phyloP scores from a whole-genome alignment of 2,888 invertebrate species.

The Dryobota labecula region DNA sequence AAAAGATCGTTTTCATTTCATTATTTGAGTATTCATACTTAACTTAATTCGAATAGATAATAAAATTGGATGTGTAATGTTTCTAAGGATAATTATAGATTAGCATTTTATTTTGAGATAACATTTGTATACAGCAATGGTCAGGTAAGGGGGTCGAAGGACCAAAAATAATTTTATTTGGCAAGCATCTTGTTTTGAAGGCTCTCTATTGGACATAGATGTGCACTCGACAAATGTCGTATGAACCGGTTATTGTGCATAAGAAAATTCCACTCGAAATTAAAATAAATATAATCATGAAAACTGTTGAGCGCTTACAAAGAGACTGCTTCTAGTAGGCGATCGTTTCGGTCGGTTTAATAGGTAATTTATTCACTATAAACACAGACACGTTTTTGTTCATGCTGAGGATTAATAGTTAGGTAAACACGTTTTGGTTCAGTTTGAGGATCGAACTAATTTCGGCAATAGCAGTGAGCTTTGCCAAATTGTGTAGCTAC shows the following conservation, averaged over 20 bases:
- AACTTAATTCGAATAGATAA: not conserved
- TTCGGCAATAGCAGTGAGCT: conserved; percentile 29
- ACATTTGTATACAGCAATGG: not conserved
- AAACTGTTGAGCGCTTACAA: no score
- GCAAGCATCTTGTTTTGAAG: not conserved
- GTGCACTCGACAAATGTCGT: no score
- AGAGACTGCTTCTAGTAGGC: no score
- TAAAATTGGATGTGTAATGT: not conserved
- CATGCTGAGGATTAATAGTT: not conserved
- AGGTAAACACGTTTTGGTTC: conserved; percentile 2
- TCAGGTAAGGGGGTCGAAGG: not conserved
- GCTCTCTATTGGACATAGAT: not conserved
- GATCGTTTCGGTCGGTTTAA: no score
- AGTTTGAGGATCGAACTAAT: conserved; percentile 41
- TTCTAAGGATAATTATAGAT: not conserved
- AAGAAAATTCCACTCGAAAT: no score
- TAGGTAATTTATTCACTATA: not conserved
- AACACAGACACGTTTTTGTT: not conserved
- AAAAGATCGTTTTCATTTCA: no score
- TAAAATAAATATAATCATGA: no score
- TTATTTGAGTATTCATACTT: not conserved
- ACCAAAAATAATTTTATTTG: not conserved
- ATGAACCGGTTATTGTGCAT: no score
- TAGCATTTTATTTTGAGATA: not conserved
- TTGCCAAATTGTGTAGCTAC: conserved; percentile 42